Evolutionary conservation across 2,888 invertebrate species (phyloP).

Genomic region (Philhelius pedissequus): DNA sequence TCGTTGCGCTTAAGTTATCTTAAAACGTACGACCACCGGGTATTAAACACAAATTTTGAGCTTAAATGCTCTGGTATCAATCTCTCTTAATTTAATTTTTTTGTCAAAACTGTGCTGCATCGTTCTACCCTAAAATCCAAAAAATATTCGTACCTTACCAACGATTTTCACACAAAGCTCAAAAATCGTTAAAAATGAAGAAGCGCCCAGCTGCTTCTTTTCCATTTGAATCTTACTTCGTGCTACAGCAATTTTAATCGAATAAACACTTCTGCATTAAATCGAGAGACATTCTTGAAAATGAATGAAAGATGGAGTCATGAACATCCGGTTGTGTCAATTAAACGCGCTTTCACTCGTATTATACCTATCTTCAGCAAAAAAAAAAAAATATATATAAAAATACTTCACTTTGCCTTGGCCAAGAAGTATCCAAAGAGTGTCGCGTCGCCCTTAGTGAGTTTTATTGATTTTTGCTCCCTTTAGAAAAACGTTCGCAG

Average conservation of each 20-base stretch:
- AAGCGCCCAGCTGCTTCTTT: conserved; percentile 16
- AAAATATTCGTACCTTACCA: too few species aligned
- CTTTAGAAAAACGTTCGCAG: not conserved
- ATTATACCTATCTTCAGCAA: not conserved
- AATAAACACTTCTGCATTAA: conserved; percentile 62
- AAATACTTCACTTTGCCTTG: not conserved
- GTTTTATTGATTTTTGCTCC: conserved; percentile 38
- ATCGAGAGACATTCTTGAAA: not conserved
- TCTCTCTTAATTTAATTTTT: too few species aligned
- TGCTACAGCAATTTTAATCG: conserved; percentile 48
- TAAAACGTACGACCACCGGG: too few species aligned
- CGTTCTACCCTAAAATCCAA: too few species aligned
- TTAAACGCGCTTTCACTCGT: conserved; percentile 49
- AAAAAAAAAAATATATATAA: not conserved
- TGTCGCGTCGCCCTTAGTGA: too few species aligned
- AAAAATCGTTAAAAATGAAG: not conserved
- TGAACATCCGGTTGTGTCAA: conserved; percentile 54
- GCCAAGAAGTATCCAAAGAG: not conserved
- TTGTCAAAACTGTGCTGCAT: too few species aligned
- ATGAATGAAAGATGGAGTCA: not conserved
- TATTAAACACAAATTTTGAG: too few species aligned
- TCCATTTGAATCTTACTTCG: not conserved
- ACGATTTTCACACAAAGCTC: not conserved
- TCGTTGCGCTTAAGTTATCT: too few species aligned
- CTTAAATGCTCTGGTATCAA: too few species aligned